A percentile compares a stretch with the other conserved stretches of the same genome.
Evolutionary conservation across 1,140 invertebrate species (phyloP).

Genomic region (Drosophila miranda): DNA sequence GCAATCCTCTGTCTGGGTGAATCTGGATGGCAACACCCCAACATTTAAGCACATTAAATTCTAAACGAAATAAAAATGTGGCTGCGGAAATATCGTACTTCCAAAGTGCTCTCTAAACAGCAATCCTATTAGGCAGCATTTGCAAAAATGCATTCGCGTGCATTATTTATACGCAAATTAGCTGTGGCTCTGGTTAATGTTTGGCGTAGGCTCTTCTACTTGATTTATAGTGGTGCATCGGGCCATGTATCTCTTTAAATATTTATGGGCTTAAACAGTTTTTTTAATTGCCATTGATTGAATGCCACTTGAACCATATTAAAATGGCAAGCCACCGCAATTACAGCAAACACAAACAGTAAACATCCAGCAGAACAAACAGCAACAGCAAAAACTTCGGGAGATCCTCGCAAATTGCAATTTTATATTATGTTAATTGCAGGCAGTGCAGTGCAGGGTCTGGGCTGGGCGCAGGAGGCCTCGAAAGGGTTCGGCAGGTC

Average conservation of each 20-base stretch:
- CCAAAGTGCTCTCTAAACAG: constrained; percentile 8
- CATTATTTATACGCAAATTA: constrained; percentile 44
- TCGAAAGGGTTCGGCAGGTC: constrained; percentile 36
- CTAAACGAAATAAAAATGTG: constrained; percentile 13
- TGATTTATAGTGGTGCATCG: constrained; percentile 36
- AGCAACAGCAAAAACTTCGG: constrained; percentile 1
- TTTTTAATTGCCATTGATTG: constrained; percentile 67
- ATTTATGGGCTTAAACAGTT: constrained; percentile 38
- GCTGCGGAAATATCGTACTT: not conserved
- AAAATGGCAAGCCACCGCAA: constrained; percentile 60
- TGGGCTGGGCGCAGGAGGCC: not conserved
- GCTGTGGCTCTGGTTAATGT: constrained; percentile 30
- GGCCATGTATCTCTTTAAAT: constrained; percentile 22
- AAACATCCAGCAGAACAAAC: not conserved
- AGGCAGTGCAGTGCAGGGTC: constrained; percentile 10
- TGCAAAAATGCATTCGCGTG: constrained; percentile 15
- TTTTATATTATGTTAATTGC: constrained; percentile 72
- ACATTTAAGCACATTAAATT: constrained; percentile 46
- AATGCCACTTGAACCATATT: constrained; percentile 58
- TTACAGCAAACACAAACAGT: constrained; percentile 42
- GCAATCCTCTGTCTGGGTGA: constrained; percentile 7
- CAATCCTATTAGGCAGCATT: constrained; percentile 33
- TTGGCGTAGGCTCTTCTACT: constrained; percentile 30
- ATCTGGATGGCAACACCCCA: not conserved
- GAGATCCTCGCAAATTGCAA: constrained; percentile 29